Base-by-base conservation (phyloP, 2,888 invertebrate genomes). In the Ramazzottius varieornatus region DNA sequence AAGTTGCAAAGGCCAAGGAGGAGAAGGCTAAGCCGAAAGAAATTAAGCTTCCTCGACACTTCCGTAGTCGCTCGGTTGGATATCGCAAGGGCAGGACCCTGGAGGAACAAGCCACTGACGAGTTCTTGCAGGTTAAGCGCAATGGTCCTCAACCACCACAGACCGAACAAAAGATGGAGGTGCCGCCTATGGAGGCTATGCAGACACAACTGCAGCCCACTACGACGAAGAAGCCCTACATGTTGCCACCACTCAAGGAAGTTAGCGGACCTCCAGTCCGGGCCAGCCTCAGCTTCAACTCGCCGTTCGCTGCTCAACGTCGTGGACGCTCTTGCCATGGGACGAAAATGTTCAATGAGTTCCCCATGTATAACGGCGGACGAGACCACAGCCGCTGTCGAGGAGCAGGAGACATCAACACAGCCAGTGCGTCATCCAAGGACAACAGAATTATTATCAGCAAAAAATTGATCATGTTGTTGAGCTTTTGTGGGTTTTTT, bases 11-110 rank as follows among this genome's bases (percentile, higher is more conserved):
- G 40, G 13, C 40, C 40, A 40, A 40, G 40, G 40, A 13, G 40
- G 13, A n/a, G n/a, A n/a, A n/a, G n/a, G n/a, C n/a, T n/a, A n/a
- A n/a, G n/a, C n/a, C n/a, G n/a, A n/a, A n/a, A n/a, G n/a, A n/a
- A n/a, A n/a, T 4, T 24, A 54, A 16, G 8, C 54, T 54, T 16
- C 54, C 54, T 16, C 54, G 54, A 13, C 29, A 54, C 54, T 54
- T 54, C 54, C 54, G 54, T 16, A 54, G 54, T 54, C 54, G 54
- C 29, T 54, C 54, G 29, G 54, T 54, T 24, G 54, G 54, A 16
- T 54, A 54, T 24, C 54, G 54, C n/a, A n/a, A n/a, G n/a, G 29
- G 16, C 24, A 54, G 24, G 24, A 8, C 24, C 16, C 16, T 8
- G 8, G 54, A 24, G 29, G 54, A 54, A 4, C 4, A 16, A 4